A percentile compares a stretch with the other conserved stretches of the same genome.
phyloP scores from a whole-genome alignment of 2,113 vertebrate genomes.

The Neodon shergylaensis region DNA sequence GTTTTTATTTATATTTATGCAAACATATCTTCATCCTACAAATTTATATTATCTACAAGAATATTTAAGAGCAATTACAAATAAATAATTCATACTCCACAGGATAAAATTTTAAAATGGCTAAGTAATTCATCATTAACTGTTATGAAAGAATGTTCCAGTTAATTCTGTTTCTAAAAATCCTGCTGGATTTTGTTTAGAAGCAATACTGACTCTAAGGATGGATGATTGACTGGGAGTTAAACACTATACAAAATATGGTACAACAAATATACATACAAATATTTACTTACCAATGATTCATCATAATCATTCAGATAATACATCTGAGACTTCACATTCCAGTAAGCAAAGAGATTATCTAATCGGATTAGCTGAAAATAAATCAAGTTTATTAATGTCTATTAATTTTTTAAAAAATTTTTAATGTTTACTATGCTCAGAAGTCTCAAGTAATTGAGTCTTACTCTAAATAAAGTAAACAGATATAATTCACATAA shows the following conservation, averaged over 20 bases:
- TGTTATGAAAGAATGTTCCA: conserved; percentile 36
- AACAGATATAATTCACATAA: conserved; percentile 17
- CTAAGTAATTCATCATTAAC: conserved; percentile 37
- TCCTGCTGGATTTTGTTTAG: not conserved
- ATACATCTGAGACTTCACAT: conserved; percentile 94
- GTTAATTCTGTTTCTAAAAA: not conserved
- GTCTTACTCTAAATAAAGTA: not conserved
- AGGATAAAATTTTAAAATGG: conserved; percentile 14
- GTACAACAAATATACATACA: not conserved
- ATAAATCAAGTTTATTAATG: conserved; percentile 39
- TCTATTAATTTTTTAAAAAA: not conserved
- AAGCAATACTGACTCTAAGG: not conserved
- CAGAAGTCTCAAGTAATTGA: conserved; percentile 57
- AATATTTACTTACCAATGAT: conserved; percentile 91
- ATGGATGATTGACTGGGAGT: not conserved
- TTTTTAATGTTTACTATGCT: conserved; percentile 42
- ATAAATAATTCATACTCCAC: not conserved
- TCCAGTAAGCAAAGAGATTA: conserved; percentile 98
- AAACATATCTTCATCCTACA: conserved; percentile 41
- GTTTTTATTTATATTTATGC: conserved; percentile 51
- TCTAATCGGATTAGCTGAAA: conserved; percentile 94
- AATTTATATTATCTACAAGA: conserved; percentile 35
- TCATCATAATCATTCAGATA: conserved; percentile 88
- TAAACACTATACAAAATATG: conserved; percentile 39
- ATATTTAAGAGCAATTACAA: conserved; percentile 30